Base-by-base conservation (phyloP, 2,113 vertebrate species). In the Stercorarius parasiticus region DNA sequence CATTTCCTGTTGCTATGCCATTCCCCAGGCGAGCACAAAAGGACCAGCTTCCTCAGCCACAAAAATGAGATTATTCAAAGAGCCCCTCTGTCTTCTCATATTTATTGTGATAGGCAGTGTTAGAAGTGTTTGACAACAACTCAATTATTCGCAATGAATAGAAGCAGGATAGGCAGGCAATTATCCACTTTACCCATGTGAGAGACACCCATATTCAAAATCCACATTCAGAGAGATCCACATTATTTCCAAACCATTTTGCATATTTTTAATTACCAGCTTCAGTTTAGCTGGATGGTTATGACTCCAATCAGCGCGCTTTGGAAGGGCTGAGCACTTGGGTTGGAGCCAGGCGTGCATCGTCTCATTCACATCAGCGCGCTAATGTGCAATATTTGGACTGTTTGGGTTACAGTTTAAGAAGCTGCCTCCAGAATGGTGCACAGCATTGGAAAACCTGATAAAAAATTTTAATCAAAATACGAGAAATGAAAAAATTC, bases 231-330 rank as follows among this genome's bases (percentile, higher is more conserved):
- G 93, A 90, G 78, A 76, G 73, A 95, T 74, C 62, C 86, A 82
- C 83, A 86, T 95, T 34, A 97, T 96, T 96, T 96, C 91, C 93
- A 87, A 96, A 38, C 6, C 84, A 83, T 96, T 96, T 96, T 97
- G 97, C 97, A 96, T 97, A 97, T 95, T 97, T 96, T 94, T 97
- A 96, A 97, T 97, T 96, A 96, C 97, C 94, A 73, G 87, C 95
- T 90, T 93, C 96, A 83, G 12, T 93, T 88, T 95, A 94, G 74
- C 70, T 2, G 82, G 89, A 71, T 96, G 80, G 93, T 96, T 96
- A 83, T 80, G 94, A 91, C 96, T 97, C 96, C 95, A 97, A 94
- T 96, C 95, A 96, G 67, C 22, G 80, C 3, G 42, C 91, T 95
- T 94, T 91, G 93, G 87, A 97, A 97, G 78, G 82, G 93, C 94